phyloP scores from a whole-genome alignment of 1,140 invertebrate species.

The Diachasma alloeum region DNA sequence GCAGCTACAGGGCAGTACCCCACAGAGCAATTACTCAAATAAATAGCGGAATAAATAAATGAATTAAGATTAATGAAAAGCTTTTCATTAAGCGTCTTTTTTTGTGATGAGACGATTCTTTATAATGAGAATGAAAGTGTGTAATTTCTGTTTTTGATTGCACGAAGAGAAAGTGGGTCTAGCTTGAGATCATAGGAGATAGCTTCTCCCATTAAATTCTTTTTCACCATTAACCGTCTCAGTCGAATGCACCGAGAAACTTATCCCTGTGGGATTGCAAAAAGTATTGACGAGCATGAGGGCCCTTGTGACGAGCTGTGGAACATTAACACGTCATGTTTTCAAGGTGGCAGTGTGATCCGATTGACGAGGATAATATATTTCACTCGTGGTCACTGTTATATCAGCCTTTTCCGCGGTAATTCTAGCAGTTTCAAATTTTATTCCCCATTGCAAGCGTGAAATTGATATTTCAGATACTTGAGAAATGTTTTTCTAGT shows the following conservation, averaged over 20 bases:
- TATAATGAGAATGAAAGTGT: conserved; percentile 29
- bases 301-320: no score
- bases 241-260: background rate
- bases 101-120: background rate
- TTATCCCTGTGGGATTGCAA: background rate
- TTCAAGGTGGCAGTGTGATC: background rate
- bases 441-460: background rate
- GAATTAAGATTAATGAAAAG: no score
- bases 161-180: conserved; percentile 10
- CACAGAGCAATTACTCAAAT: no score
- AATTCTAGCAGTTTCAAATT: background rate
- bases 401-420: background rate
- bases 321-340: background rate
- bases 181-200: background rate
- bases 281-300: no score
- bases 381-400: background rate
- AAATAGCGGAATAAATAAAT: no score
- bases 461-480: no score
- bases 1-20: no score
- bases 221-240: background rate
- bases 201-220: conserved; percentile 1
- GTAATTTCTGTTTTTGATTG: conserved; percentile 12
- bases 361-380: background rate
- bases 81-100: no score
- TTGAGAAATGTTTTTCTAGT: no score